A percentile compares a stretch with the other conserved stretches of the same genome.
These are phyloP conservation scores for Parambassis ranga DNA, from an alignment of 2,797 vertebrate species.

Conservation along the genomic window DNA sequence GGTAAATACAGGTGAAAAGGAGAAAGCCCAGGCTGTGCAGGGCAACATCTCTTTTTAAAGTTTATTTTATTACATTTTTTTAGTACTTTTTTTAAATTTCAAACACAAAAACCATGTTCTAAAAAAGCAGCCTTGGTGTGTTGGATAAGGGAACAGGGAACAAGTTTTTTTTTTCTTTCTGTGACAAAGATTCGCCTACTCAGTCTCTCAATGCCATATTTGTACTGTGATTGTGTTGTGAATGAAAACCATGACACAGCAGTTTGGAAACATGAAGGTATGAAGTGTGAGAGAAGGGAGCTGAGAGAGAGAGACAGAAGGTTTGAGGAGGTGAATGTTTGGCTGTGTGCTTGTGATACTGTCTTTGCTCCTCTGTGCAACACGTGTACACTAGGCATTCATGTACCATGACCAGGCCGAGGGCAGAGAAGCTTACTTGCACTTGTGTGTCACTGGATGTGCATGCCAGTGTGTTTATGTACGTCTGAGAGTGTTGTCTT, in stretches of 20 bases:
- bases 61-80: conserved; percentile 48
- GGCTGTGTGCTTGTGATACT: conserved; percentile 90
- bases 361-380: conserved; percentile 78
- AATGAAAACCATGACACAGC: conserved; percentile 75
- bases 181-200: conserved; percentile 65
- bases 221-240: conserved; percentile 57
- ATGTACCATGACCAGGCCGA: conserved; percentile 68
- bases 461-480: conserved; percentile 67
- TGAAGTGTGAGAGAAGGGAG: conserved; percentile 30
- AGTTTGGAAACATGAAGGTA: conserved; percentile 47
- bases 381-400: conserved; percentile 72
- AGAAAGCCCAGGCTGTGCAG: conserved; percentile 38
- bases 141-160: conserved; percentile 50
- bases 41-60: conserved; percentile 55
- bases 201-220: conserved; percentile 51
- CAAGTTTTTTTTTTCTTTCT: conserved; percentile 50
- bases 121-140: conserved; percentile 76
- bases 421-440: conserved; percentile 77
- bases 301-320: neutral
- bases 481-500: conserved; percentile 71
- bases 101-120: conserved; percentile 80
- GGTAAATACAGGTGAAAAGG: conserved; percentile 54
- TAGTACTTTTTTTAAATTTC: conserved; percentile 58
- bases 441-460: conserved; percentile 69
- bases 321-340: conserved; percentile 61